Percentiles rank a stretch among this genome's conserved stretches.
phyloP scores from a whole-genome alignment of 2,113 vertebrate species.

The Tyrannus savana region DNA sequence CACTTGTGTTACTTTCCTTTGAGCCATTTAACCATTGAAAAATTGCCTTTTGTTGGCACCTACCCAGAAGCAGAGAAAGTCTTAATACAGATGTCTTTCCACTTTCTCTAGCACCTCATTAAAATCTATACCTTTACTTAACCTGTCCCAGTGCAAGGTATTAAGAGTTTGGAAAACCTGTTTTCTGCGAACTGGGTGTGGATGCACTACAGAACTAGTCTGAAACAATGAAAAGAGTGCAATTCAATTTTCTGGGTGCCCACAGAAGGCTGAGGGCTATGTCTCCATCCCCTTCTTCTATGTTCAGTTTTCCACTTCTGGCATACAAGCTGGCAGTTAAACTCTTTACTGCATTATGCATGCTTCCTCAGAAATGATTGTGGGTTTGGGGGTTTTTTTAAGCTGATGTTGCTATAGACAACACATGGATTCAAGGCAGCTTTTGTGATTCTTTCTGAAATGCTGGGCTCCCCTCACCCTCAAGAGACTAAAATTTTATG shows the following conservation, averaged over 20 bases:
- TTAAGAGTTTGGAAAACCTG: background rate
- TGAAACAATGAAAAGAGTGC: background rate
- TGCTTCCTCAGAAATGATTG: background rate
- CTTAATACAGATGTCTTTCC: background rate
- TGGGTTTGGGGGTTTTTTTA: background rate
- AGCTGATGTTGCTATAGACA: background rate
- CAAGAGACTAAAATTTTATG: background rate
- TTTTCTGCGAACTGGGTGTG: background rate
- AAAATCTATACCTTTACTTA: background rate
- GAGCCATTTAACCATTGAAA: background rate
- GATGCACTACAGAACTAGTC: background rate
- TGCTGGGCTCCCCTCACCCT: accelerated
- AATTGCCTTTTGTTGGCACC: background rate
- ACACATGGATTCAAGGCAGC: background rate
- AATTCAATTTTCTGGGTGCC: background rate
- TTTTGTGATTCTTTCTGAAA: background rate
- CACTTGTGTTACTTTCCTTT: background rate
- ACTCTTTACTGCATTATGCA: background rate
- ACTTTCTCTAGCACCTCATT: background rate
- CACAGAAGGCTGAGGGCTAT: background rate
- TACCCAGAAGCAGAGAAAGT: background rate
- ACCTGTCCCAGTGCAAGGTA: background rate
- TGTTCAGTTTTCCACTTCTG: background rate
- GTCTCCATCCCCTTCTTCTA: background rate
- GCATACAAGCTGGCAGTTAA: background rate